Base-by-base conservation (phyloP, 1,140 invertebrate species). In the Drosophila sp. region DNA sequence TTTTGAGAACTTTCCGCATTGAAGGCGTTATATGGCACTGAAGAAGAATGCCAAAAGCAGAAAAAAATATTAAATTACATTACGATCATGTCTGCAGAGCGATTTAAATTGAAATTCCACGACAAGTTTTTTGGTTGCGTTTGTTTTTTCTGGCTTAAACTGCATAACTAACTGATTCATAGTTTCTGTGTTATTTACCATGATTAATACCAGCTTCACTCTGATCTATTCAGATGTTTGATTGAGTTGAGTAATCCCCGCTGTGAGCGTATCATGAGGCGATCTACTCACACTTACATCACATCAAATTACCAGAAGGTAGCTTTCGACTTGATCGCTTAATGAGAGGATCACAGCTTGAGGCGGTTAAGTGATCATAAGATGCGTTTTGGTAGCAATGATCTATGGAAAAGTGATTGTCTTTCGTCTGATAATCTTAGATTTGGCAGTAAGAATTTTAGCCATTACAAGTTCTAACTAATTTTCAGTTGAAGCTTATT, bases 171-270 rank as follows among this genome's bases (percentile, higher is more conserved):
- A 60, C 62, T 81, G 79, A 87, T 79, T 87, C 83, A 87, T 60
- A 54, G 68, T 60, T 61, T 58, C 47, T 47, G 23, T 67, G n/a
- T 47, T 55, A 54, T 60, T 60, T 56, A 29, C 40, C 66, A 87
- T 82, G 83, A 85, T 79, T 87, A 87, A 85, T 87, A 56, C 72
- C 40, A 32, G 55, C 6, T 63, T 60, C 54, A 55, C 35, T 38
- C 56, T 47, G 66, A 65, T 65, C 44, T 50, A 47, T 38, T 7
- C 35, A 38, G 11, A 38, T 23, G 5, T 23, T 23, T 47, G 44
- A 25, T 27, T 57, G 30, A 57, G 64, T 67, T 77, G 61, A 61
- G 41, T 62, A 75, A 75, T 58, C 67, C 79, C 70, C 71, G 66
- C 82, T 70, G 82, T 27, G 74, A 64, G 60, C 55, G 4, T 54